A percentile compares a stretch with the other conserved stretches of the same genome.
phyloP scores from a whole-genome alignment of 2,113 vertebrate species.

The Pedetes capensis region DNA sequence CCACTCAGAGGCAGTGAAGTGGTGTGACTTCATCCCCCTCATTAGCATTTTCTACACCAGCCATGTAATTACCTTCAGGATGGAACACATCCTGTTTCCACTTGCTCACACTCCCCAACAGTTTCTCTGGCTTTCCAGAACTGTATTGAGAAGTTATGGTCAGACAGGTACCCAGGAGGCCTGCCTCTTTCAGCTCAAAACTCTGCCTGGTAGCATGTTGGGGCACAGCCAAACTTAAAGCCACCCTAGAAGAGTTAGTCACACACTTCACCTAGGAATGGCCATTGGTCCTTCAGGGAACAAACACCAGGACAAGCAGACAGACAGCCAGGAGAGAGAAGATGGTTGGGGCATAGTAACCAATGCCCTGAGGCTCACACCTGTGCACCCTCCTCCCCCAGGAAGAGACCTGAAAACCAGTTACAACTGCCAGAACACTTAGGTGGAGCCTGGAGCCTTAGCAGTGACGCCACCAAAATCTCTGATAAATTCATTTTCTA shows the following conservation, averaged over 20 bases:
- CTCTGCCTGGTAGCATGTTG: background rate
- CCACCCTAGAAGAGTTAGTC: background rate
- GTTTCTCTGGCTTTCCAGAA: conserved; percentile 35
- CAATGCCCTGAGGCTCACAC: background rate
- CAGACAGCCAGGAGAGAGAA: background rate
- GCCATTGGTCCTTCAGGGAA: background rate
- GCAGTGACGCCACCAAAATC: background rate
- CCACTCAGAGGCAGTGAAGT: conserved; percentile 1
- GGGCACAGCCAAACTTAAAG: background rate
- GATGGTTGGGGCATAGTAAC: background rate
- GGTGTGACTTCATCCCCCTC: conserved; percentile 57
- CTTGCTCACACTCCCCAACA: conserved; percentile 41
- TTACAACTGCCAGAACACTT: background rate
- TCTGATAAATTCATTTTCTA: background rate
- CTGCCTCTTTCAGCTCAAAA: background rate
- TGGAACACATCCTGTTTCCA: conserved; percentile 56
- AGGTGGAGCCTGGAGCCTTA: background rate
- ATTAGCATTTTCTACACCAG: background rate
- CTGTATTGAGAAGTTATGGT: background rate
- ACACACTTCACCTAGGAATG: background rate
- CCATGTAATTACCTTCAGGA: conserved; percentile 41
- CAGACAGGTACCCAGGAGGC: background rate
- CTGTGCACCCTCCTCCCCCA: background rate
- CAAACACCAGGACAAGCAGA: background rate
- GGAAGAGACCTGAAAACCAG: background rate